A percentile compares a stretch with the other conserved stretches of the same genome.
Conservation (phyloP, 2,888 invertebrate species). For the Eumerus sabulonum region DNA sequence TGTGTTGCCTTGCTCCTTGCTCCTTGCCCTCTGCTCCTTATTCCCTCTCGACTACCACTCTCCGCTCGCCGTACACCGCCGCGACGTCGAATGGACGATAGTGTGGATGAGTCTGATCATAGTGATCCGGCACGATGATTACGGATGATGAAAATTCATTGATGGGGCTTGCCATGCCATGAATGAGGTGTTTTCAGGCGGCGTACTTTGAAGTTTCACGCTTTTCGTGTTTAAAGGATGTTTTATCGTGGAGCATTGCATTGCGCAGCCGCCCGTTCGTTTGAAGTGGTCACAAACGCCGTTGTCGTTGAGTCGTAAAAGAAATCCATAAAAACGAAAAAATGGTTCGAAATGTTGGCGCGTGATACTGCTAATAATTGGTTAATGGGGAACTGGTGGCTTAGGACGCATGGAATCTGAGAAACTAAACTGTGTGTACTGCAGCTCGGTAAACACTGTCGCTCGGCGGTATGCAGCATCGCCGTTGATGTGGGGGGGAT, state of each 20-base stretch:
- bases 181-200: slow-evolving; percentile 65
- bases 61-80: not conserved
- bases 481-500: slow-evolving; percentile 63
- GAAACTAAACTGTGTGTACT: slow-evolving; percentile 41
- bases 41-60: too few relatives aligned
- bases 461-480: slow-evolving; percentile 7
- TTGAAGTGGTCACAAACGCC: slow-evolving; percentile 66
- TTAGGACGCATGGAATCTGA: slow-evolving; percentile 35
- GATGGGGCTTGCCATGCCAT: slow-evolving; percentile 54
- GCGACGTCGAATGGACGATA: slow-evolving; percentile 39
- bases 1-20: slow-evolving; percentile 68
- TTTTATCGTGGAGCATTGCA: slow-evolving; percentile 62
- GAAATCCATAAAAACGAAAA: slow-evolving; percentile 19
- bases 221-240: slow-evolving; percentile 67
- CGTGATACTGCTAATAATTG: slow-evolving; percentile 68
- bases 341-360: slow-evolving; percentile 32
- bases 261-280: slow-evolving; percentile 22
- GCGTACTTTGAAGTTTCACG: slow-evolving; percentile 64
- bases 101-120: slow-evolving; percentile 55
- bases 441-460: slow-evolving; percentile 59
- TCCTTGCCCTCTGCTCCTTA: slow-evolving; percentile 5
- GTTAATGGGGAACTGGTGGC: slow-evolving; percentile 27
- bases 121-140: slow-evolving; percentile 65
- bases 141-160: slow-evolving; percentile 68
- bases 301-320: slow-evolving; percentile 62